Evolutionary conservation across 2,113 vertebrate genomes (phyloP).

Genomic region (Clupea harengus): DNA sequence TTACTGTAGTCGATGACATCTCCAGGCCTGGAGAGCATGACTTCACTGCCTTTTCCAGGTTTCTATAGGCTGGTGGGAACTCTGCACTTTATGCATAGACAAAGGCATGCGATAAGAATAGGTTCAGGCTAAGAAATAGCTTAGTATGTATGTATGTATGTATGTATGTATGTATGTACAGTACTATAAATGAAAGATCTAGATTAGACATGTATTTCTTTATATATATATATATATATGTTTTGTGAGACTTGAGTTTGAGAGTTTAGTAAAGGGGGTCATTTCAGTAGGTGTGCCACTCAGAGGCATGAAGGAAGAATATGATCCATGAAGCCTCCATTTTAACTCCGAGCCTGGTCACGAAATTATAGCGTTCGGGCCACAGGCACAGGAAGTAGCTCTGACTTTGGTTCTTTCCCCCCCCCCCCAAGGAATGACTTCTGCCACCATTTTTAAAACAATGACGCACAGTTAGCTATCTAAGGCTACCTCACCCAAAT

Average conservation of each 20-base stretch:
- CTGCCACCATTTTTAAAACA: slow-evolving; percentile 47
- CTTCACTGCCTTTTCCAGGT: not conserved
- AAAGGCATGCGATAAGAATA: not conserved
- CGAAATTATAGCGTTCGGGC: slow-evolving; percentile 67
- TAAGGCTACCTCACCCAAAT: slow-evolving; percentile 23
- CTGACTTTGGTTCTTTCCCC: not conserved
- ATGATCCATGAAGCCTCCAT: slow-evolving; percentile 43
- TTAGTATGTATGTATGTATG: too few species aligned
- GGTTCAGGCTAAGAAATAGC: not conserved
- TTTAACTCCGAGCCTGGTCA: slow-evolving; percentile 56
- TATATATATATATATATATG: too few species aligned
- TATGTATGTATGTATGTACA: too few species aligned
- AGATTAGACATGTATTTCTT: too few species aligned
- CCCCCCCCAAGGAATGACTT: slow-evolving; percentile 34
- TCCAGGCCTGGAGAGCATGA: not conserved
- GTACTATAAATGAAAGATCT: too few species aligned
- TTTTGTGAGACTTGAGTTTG: too few species aligned
- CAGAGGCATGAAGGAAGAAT: not conserved
- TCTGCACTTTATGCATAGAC: not conserved
- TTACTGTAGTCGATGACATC: not conserved
- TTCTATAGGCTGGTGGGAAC: not conserved
- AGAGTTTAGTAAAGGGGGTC: not conserved
- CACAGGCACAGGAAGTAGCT: slow-evolving; percentile 64
- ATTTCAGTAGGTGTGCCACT: not conserved
- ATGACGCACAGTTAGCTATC: slow-evolving; percentile 53